A percentile compares a stretch with the other conserved stretches of the same genome.
Evolutionary conservation across 2,888 invertebrate species (phyloP).

Genomic region (Girardia tigrina): DNA sequence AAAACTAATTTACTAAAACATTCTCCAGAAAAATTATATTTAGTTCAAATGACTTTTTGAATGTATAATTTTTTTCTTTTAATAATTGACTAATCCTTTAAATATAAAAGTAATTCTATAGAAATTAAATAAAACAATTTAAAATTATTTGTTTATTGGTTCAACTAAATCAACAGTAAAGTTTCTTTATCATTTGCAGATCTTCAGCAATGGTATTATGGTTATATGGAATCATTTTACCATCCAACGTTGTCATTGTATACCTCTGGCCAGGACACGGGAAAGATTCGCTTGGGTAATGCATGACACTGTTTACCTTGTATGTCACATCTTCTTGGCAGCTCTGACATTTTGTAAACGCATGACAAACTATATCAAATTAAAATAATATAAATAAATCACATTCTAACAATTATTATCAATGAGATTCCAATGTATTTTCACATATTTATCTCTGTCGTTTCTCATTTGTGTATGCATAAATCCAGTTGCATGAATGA

Average conservation of each 20-base stretch:
- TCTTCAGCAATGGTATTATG: not conserved
- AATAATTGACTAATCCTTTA: not conserved
- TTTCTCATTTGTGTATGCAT: constrained; percentile 13
- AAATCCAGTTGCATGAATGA: constrained; percentile 18
- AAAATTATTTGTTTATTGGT: not conserved
- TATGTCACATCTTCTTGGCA: not conserved
- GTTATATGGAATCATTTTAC: not conserved
- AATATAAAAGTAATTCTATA: not conserved
- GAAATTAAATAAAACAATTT: not conserved
- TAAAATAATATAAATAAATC: not conserved
- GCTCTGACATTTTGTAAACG: not conserved
- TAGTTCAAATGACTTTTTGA: not conserved
- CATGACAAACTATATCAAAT: not conserved
- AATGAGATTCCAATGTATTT: not conserved
- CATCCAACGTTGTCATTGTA: not conserved
- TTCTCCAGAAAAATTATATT: no score
- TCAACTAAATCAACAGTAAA: not conserved
- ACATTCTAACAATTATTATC: not conserved
- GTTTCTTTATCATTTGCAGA: not conserved
- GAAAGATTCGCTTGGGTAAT: constrained; percentile 4
- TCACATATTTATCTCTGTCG: not conserved
- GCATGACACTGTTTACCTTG: not conserved
- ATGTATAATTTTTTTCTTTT: not conserved
- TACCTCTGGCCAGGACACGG: not conserved
- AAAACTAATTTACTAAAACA: no score